phyloP scores from a whole-genome alignment of 2,888 invertebrate species.

The Leptinotarsa rubiginosa region DNA sequence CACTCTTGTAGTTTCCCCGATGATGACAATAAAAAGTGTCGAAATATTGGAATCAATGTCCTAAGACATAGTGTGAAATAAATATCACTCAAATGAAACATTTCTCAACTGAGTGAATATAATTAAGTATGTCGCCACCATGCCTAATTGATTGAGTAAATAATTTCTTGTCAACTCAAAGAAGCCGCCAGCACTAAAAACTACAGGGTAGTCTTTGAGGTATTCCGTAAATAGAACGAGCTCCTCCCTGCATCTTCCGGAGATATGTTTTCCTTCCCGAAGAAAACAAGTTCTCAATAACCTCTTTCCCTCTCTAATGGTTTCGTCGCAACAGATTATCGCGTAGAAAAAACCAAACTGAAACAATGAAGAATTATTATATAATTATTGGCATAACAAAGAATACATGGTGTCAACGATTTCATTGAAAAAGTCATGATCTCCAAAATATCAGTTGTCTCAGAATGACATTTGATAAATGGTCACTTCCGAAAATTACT shows the following conservation, averaged over 20 bases:
- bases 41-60: too few relatives aligned
- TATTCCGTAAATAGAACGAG: neutral
- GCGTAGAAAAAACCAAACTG: slow-evolving; percentile 3
- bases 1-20: too few relatives aligned
- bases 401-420: too few relatives aligned
- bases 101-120: neutral
- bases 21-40: too few relatives aligned
- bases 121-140: neutral
- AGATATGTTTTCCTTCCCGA: neutral
- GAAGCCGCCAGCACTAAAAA: neutral
- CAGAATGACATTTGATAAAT: too few relatives aligned
- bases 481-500: too few relatives aligned
- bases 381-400: too few relatives aligned
- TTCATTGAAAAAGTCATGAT: too few relatives aligned
- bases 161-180: neutral
- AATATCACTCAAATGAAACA: neutral
- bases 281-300: neutral
- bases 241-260: neutral
- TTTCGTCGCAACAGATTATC: neutral
- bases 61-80: neutral
- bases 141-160: neutral
- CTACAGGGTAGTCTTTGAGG: neutral
- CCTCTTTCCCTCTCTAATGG: neutral
- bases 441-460: too few relatives aligned
- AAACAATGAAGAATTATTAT: neutral